Conservation (phyloP, 2,113 vertebrate species). For the Axis porcinus region DNA sequence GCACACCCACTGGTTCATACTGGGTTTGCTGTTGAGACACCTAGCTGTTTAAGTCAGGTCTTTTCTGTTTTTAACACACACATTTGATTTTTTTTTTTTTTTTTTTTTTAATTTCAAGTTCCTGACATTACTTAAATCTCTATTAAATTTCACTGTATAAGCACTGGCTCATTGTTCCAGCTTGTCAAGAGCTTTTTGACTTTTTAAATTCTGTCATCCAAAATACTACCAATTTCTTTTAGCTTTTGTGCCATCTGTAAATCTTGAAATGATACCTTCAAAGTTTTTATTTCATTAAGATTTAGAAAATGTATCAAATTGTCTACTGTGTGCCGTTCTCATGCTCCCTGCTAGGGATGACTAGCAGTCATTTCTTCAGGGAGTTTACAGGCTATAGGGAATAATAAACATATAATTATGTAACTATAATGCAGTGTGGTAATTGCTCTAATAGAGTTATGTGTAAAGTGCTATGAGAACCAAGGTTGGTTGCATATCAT, state of each 20-base stretch:
- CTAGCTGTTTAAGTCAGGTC: not conserved
- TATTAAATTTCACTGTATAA: constrained; percentile 34
- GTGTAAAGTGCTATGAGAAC: constrained; percentile 14
- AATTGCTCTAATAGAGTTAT: constrained; percentile 48
- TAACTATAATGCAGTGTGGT: constrained; percentile 10
- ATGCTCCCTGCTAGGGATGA: not conserved
- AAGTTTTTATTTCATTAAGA: constrained; percentile 31
- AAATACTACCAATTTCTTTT: not conserved
- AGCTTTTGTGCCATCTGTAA: not conserved
- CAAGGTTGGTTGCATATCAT: not conserved
- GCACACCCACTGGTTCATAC: not conserved
- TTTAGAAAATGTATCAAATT: not conserved
- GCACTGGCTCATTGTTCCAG: not conserved
- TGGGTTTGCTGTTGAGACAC: not conserved
- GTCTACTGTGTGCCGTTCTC: not conserved
- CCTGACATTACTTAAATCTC: constrained; percentile 28
- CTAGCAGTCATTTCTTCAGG: constrained; percentile 22
- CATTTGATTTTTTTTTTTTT: not conserved
- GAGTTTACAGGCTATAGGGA: not conserved
- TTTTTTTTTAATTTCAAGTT: not conserved
- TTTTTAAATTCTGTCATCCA: constrained; percentile 39
- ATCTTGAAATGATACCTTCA: constrained; percentile 23
- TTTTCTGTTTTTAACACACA: not conserved
- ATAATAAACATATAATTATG: constrained; percentile 44
- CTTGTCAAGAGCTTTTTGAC: not conserved